Percentiles rank a stretch among this genome's conserved stretches.
Evolutionary conservation across 2,113 vertebrate genomes (phyloP).

Genomic region (Ascaphus truei): DNA sequence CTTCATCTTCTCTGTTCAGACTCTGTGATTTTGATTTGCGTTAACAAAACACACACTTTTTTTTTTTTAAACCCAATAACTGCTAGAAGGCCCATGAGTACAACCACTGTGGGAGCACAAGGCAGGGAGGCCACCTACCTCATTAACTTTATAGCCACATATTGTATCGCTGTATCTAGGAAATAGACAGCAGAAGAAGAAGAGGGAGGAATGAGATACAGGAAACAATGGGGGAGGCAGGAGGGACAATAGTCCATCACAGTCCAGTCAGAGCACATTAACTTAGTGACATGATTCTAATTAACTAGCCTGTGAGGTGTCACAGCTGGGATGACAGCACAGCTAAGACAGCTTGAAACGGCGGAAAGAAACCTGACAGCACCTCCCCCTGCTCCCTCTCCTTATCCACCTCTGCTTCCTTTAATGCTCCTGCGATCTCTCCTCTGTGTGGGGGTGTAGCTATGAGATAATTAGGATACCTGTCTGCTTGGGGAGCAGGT

Average conservation of each 20-base stretch:
- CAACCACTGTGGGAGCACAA: no score
- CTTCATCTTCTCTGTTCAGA: not conserved
- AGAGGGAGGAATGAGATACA: not conserved
- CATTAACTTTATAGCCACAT: no score
- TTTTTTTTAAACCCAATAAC: no score
- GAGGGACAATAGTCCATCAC: slow-evolving; percentile 56
- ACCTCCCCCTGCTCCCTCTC: slow-evolving; percentile 46
- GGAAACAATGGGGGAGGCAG: slow-evolving; percentile 35
- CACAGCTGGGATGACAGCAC: slow-evolving; percentile 71
- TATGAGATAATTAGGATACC: slow-evolving; percentile 73
- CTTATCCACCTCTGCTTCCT: slow-evolving; percentile 39
- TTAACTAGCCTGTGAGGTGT: slow-evolving; percentile 80
- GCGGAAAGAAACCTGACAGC: slow-evolving; percentile 71
- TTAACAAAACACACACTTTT: no score
- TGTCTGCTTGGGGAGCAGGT: slow-evolving; percentile 58
- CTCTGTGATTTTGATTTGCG: no score
- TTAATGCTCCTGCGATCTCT: slow-evolving; percentile 53
- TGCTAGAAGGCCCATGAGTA: no score
- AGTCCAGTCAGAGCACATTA: slow-evolving; percentile 81
- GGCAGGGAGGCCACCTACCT: no score
- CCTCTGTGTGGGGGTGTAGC: slow-evolving; percentile 61
- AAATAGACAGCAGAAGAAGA: not conserved
- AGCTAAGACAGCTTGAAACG: slow-evolving; percentile 66
- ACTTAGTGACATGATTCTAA: slow-evolving; percentile 81
- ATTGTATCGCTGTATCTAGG: not conserved